A percentile compares a stretch with the other conserved stretches of the same genome.
Conservation (phyloP, 2,888 invertebrate genomes). For the Fragum sueziense region DNA sequence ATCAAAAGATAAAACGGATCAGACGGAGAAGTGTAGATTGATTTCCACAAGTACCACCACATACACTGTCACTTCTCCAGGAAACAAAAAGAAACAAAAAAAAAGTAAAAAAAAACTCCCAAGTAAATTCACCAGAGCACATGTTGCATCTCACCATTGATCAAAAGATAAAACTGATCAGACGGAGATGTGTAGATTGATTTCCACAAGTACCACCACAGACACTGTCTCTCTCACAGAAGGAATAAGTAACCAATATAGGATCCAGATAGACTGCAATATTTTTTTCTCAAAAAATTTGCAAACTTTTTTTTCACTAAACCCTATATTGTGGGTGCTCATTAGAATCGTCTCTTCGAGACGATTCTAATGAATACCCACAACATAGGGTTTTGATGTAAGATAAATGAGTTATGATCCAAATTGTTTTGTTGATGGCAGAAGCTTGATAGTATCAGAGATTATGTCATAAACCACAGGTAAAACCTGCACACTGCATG, state of each 20-base stretch:
- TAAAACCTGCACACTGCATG: background rate
- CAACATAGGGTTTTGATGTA: background rate
- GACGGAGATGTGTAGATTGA: background rate
- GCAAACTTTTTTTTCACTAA: background rate
- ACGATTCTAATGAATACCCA: background rate
- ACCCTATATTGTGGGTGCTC: background rate
- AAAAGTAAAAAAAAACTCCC: background rate
- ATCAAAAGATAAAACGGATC: too few species aligned
- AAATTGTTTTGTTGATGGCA: background rate
- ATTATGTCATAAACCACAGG: slow-evolving; percentile 10
- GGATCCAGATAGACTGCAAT: background rate
- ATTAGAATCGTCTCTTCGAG: background rate
- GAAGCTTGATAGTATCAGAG: background rate
- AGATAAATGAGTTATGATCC: background rate
- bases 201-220: background rate
- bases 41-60: too few species aligned
- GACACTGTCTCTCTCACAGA: background rate
- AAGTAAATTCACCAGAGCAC: background rate
- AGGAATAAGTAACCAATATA: background rate
- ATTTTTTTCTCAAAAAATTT: background rate
- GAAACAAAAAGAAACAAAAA: too few species aligned
- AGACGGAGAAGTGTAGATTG: too few species aligned
- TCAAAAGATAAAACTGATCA: background rate
- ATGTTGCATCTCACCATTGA: background rate
- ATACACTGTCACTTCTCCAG: too few species aligned